Base-by-base conservation (phyloP, 2,888 invertebrate genomes). In the Cheilosia variabilis region DNA sequence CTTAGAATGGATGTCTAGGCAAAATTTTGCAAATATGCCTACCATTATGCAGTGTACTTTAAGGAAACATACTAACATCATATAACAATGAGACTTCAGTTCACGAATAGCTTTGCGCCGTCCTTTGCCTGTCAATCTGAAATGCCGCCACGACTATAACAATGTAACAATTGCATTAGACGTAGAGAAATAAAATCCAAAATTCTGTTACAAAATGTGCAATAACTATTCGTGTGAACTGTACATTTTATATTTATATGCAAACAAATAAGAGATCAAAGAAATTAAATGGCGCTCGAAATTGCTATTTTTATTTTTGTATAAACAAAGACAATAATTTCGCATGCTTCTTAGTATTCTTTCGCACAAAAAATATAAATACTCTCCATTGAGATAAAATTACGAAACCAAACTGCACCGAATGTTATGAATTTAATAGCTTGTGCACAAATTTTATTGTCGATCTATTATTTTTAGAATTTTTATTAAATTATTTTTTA, bases 401-500 rank as follows among this genome's bases (percentile, higher is more conserved):
- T 17, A 34, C 52, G 17, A 10, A 52, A 7, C 27, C 4, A 55
- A 50, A 69, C 34, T 77, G 69, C 77, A 77, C 15, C 37, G 41
- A 47, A 41, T 41, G 58, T 55, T 45, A 13, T 6, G 7, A 58
- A 53, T 72, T 41, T 52, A 24, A 15, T 52, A 53, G 37, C 63
- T 47, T 75, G 24, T 75, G 75, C 75, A 65, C 47, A 75, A 37
- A 27, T 75, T 73, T 75, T 17, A 47, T 57, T 34, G 15, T 37
- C 27, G 17, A 50, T 41, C 19, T 37, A 27, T 45, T 75, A 75
- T 75, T 75, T 75, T 65, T 75, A 75, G 75, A 65, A 31, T 63
- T 34, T 31, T 45, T n/a, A 53, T 45, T 55, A 19, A 19, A 19
- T 22, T 22, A 22, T 22, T 22, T 22, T 2, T 22, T 22, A n/a